A percentile compares a stretch with the other conserved stretches of the same genome.
phyloP scores from a whole-genome alignment of 1,140 invertebrate species.

The Heliconius nattereri region DNA sequence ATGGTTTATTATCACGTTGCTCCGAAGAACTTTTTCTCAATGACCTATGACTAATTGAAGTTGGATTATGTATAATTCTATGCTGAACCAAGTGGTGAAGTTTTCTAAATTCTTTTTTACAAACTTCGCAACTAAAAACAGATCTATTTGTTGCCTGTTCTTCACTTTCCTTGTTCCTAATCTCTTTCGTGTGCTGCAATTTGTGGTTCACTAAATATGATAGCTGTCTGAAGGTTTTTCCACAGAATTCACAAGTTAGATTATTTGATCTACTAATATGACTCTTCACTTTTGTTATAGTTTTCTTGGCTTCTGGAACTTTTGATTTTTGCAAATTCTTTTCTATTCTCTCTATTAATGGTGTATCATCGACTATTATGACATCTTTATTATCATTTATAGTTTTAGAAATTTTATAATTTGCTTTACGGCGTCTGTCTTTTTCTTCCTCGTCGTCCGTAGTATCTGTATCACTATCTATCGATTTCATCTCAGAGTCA shows the following conservation, averaged over 20 bases:
- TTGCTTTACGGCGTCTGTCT: conserved; percentile 47
- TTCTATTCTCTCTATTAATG: conserved; percentile 53
- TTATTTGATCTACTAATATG: conserved; percentile 44
- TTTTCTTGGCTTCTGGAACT: conserved; percentile 37
- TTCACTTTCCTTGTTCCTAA: conserved; percentile 47
- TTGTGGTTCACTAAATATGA: conserved; percentile 77
- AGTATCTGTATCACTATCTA: conserved; percentile 54
- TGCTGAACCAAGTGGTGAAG: conserved; percentile 78
- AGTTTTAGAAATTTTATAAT: conserved; percentile 49
- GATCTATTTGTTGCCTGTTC: conserved; percentile 45
- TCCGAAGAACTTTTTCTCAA: conserved; percentile 67
- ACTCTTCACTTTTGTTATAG: conserved; percentile 47
- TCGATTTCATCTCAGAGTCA: conserved; percentile 50
- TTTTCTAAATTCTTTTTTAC: conserved; percentile 78
- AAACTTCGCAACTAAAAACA: conserved; percentile 75
- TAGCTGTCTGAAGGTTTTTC: conserved; percentile 77
- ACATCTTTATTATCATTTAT: conserved; percentile 49
- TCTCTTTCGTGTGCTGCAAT: conserved; percentile 65
- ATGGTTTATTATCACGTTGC: conserved; percentile 53
- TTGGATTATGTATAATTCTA: conserved; percentile 69
- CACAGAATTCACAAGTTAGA: conserved; percentile 75
- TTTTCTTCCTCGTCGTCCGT: conserved; percentile 54
- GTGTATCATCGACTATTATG: conserved; percentile 64
- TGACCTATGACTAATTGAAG: conserved; percentile 41
- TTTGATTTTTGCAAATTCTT: conserved; percentile 37